Evolutionary conservation across 2,113 vertebrate genomes (phyloP).

Genomic region (Montifringilla adamsi): DNA sequence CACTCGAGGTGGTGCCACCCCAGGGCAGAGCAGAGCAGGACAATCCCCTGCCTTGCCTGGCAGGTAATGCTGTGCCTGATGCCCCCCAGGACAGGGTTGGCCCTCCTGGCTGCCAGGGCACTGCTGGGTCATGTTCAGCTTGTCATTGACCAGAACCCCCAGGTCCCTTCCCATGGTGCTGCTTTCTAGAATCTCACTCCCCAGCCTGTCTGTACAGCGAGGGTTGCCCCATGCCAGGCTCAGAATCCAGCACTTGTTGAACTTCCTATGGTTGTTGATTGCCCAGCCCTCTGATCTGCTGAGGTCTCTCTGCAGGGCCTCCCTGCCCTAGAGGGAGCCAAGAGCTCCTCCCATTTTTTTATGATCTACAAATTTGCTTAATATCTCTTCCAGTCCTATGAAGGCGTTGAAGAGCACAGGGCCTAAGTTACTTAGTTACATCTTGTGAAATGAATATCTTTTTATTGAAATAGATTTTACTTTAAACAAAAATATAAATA

Average conservation of each 20-base stretch:
- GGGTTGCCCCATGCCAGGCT: too few relatives aligned
- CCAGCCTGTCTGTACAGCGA: neutral
- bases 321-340: neutral
- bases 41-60: neutral
- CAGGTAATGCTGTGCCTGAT: fast-evolving
- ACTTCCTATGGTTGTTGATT: neutral
- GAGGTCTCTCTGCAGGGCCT: neutral
- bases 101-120: neutral
- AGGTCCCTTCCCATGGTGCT: neutral
- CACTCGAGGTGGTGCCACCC: fast-evolving
- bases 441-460: neutral
- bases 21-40: neutral
- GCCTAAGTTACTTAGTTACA: neutral
- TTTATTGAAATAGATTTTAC: neutral
- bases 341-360: neutral
- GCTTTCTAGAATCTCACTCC: neutral
- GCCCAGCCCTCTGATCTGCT: neutral
- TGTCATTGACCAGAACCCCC: neutral
- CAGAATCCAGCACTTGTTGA: neutral
- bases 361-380: fast-evolving
- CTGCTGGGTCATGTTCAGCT: neutral
- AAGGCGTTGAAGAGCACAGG: neutral
- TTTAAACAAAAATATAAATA: neutral
- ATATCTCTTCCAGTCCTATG: neutral
- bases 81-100: neutral